phyloP scores from a whole-genome alignment of 2,797 vertebrate genomes.

The Micromesistius poutassou region DNA sequence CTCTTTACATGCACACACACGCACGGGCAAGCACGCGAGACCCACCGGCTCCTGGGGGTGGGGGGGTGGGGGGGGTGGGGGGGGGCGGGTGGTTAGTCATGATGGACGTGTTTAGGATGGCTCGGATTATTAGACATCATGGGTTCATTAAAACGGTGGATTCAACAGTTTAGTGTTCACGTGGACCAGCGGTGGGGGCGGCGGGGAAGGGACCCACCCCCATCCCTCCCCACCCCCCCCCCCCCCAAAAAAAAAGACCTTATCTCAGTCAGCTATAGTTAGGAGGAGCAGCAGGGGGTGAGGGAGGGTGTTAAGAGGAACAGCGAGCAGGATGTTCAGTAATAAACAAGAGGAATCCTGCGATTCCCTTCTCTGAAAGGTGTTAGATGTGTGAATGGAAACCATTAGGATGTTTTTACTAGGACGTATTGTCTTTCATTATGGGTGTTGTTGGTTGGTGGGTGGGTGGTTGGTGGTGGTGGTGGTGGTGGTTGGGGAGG shows the following conservation, averaged over 20 bases:
- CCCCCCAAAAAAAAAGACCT: too few relatives aligned
- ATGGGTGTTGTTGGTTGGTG: conserved; percentile 5
- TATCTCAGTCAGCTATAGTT: background rate
- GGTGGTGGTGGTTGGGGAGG: conserved; percentile 32
- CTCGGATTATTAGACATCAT: conserved; percentile 23
- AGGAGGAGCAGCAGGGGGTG: background rate
- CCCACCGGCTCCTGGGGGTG: conserved; percentile 34
- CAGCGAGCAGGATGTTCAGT: background rate
- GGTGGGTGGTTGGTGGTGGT: conserved; percentile 29
- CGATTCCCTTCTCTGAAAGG: background rate
- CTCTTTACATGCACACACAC: conserved; percentile 49
- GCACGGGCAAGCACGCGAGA: conserved; percentile 41
- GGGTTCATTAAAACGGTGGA: conserved; percentile 16
- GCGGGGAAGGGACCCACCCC: background rate
- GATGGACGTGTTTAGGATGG: conserved; percentile 24
- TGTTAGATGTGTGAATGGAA: conserved; percentile 6
- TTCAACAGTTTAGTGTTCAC: conserved; percentile 59
- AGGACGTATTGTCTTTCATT: conserved; percentile 60
- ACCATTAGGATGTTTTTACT: conserved; percentile 7
- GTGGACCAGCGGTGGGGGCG: conserved; percentile 50
- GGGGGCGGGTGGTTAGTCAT: conserved; percentile 27
- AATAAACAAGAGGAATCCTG: background rate
- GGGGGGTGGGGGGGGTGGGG: too few relatives aligned
- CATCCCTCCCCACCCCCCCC: too few relatives aligned
- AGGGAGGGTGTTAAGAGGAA: background rate